These are phyloP conservation scores for Drosophila paulistorum DNA, from an alignment of 1,140 invertebrate species.

Conservation along the genomic window DNA sequence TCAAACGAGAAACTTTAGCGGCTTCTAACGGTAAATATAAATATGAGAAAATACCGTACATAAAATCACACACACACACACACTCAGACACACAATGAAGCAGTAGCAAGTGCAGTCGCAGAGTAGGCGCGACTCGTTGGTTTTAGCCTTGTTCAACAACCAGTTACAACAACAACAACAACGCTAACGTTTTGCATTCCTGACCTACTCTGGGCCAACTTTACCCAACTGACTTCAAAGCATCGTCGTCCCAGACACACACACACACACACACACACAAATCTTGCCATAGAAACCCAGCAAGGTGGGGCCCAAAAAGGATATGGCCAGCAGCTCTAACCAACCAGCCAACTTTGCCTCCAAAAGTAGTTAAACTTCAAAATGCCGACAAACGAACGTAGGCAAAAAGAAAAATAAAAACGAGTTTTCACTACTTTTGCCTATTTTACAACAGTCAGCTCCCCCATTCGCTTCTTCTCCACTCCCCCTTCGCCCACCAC, in stretches of 20 bases:
- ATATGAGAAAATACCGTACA: conserved; percentile 52
- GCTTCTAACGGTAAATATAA: conserved; percentile 72
- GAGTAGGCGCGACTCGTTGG: conserved; percentile 57
- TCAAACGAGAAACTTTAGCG: conserved; percentile 62
- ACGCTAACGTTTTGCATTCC: conserved; percentile 66
- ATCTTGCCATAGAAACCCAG: conserved; percentile 26
- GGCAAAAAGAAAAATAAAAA: conserved; percentile 53
- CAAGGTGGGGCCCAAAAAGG: conserved; percentile 61
- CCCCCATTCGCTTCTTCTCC: background rate
- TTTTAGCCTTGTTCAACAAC: conserved; percentile 64
- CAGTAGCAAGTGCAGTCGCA: conserved; percentile 53
- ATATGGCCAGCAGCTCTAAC: conserved; percentile 53
- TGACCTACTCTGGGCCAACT: conserved; percentile 71
- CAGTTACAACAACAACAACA: conserved; percentile 34
- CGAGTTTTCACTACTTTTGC: conserved; percentile 80
- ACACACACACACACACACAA: conserved; percentile 37
- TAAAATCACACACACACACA: conserved; percentile 46
- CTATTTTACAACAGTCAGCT: conserved; percentile 64
- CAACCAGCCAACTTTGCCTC: conserved; percentile 52
- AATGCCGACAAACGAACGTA: conserved; percentile 56
- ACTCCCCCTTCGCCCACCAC: background rate
- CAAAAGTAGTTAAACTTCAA: conserved; percentile 79
- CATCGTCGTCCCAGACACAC: conserved; percentile 22
- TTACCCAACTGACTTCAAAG: conserved; percentile 58
- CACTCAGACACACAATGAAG: conserved; percentile 19